These are phyloP conservation scores for Opisthograptis luteolata DNA, from an alignment of 2,888 invertebrate species.

Conservation along the genomic window DNA sequence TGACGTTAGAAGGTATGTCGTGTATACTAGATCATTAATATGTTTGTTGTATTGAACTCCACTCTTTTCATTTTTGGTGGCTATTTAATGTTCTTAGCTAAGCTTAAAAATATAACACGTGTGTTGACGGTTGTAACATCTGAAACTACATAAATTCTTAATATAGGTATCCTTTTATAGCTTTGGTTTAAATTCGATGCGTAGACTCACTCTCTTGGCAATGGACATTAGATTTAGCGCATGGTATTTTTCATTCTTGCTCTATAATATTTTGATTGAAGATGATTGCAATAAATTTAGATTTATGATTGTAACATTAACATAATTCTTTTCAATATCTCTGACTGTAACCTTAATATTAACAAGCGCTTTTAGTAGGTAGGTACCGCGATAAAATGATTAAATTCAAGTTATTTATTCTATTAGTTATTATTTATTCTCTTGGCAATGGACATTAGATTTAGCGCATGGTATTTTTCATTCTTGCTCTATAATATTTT, in stretches of 20 bases:
- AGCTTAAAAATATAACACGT: constrained; percentile 63
- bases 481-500: constrained; percentile 5
- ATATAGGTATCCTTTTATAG: constrained; percentile 42
- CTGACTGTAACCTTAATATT: too few relatives aligned
- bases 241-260: constrained; percentile 12
- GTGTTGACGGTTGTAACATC: constrained; percentile 36
- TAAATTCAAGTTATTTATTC: too few relatives aligned
- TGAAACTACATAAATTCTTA: constrained; percentile 46
- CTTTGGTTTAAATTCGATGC: constrained; percentile 24
- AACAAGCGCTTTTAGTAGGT: too few relatives aligned
- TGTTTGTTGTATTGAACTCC: constrained; percentile 54
- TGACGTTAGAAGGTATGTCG: constrained; percentile 27
- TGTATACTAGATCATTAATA: constrained; percentile 42
- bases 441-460: not conserved
- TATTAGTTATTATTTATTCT: too few relatives aligned
- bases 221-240: constrained; percentile 1
- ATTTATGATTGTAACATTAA: not conserved
- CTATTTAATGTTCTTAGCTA: constrained; percentile 61
- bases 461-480: constrained; percentile 14
- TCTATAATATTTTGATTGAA: constrained; percentile 8
- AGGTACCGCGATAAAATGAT: too few relatives aligned
- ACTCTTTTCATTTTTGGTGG: constrained; percentile 51
- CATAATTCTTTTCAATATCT: constrained; percentile 10
- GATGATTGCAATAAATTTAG: not conserved
- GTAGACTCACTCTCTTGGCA: constrained; percentile 7